These are phyloP conservation scores for Elmis aenea DNA, from an alignment of 2,888 invertebrate species.

Conservation along the genomic window DNA sequence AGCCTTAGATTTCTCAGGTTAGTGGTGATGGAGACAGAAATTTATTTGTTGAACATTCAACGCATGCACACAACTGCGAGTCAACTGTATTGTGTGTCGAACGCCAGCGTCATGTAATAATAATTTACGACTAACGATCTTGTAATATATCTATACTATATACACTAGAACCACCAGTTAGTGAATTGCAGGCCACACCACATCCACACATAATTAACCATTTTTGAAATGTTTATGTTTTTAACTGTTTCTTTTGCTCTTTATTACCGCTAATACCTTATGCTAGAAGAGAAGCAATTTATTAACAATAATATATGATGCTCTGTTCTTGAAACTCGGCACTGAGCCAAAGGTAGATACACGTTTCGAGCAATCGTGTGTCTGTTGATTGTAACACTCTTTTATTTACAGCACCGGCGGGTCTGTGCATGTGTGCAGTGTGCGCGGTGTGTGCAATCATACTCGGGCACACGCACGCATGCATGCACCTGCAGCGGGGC, in stretches of 20 bases:
- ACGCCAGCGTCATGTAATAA: conserved; percentile 34
- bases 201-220: conserved; percentile 17
- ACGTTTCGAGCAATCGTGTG: conserved; percentile 49
- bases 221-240: conserved; percentile 9
- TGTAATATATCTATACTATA: conserved; percentile 11
- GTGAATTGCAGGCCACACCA: conserved; percentile 21
- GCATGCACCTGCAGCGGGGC: conserved; percentile 18
- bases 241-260: conserved; percentile 6
- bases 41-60: conserved; percentile 32
- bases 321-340: conserved; percentile 45
- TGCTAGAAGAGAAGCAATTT: no score
- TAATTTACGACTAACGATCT: conserved; percentile 5
- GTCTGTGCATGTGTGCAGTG: conserved; percentile 26
- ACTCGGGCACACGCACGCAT: conserved; percentile 18
- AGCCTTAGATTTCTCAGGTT: conserved; percentile 47
- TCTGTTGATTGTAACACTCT: conserved; percentile 41
- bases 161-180: conserved; percentile 4
- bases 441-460: no score
- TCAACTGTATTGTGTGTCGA: conserved; percentile 47
- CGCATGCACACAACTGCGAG: conserved; percentile 46
- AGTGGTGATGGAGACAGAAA: conserved; percentile 44
- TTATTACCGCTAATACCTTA: no score
- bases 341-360: conserved; percentile 43
- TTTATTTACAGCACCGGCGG: conserved; percentile 35
- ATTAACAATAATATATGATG: no score